Conservation (phyloP, 2,797 vertebrate genomes). For the Hapalemur alaotrensis region DNA sequence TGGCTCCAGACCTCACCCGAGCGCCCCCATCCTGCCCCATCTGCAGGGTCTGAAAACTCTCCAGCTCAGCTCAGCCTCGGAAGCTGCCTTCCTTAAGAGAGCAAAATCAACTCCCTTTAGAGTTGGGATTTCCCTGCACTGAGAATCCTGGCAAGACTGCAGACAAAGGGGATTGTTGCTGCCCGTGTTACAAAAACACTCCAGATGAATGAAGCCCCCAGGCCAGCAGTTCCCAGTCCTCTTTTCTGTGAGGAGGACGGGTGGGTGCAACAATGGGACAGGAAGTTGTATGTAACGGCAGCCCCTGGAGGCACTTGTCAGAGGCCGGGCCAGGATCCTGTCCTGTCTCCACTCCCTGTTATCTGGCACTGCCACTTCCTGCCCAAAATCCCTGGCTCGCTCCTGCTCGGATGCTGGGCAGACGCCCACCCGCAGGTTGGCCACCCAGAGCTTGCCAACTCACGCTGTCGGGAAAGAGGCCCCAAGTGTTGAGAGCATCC, state of each 20-base stretch:
- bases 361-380: conserved; percentile 68
- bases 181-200: background rate
- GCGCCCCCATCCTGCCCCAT: background rate
- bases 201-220: background rate
- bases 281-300: conserved; percentile 36
- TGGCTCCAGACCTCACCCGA: background rate
- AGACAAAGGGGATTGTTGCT: conserved; percentile 68
- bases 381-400: background rate
- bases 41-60: background rate
- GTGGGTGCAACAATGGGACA: background rate
- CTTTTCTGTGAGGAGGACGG: background rate
- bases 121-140: conserved; percentile 52
- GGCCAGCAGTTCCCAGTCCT: background rate
- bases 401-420: conserved; percentile 18
- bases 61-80: background rate
- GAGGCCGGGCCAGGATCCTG: conserved; percentile 41
- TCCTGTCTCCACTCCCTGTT: conserved; percentile 42
- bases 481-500: background rate
- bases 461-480: background rate
- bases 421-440: background rate
- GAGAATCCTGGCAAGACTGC: background rate
- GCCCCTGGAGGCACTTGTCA: conserved; percentile 47
- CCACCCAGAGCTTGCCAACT: background rate
- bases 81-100: conserved; percentile 18
- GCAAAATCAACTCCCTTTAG: background rate